Base-by-base conservation (phyloP, 2,113 vertebrate genomes). In the Castor canadensis region DNA sequence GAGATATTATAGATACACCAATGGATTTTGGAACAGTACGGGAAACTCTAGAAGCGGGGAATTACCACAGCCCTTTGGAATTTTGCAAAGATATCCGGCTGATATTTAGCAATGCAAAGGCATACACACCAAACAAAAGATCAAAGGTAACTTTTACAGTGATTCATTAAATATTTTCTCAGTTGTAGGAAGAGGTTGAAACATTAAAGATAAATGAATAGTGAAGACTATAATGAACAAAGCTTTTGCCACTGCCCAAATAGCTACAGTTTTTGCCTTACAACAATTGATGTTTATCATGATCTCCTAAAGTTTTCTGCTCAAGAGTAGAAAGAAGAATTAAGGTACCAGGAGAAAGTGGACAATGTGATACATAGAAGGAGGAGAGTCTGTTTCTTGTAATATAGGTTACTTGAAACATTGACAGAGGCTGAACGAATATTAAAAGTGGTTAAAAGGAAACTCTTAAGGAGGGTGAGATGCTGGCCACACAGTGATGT, bases 61-160 rank as follows among this genome's bases (percentile, higher is more conserved):
- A 98, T 97, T 99, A 99, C 7, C 99, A 99, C 95, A 99, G 99
- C 97, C 99, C 99, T 16, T 96, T 99, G 86, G 99, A 99, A 97
- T 97, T 99, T 91, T 99, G 99, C 98, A 99, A 99, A 99, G 99
- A 99, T 93, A 99, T 99, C 28, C 98, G 99, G 58, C 98, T 99
- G 58, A 99, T 99, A 98, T 99, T 99, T 97, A 99, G 98, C 81
- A 99, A 99, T 92, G 99, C 99, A 89, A 99, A 99, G 99, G 99
- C 99, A 52, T 99, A 99, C 97, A 99, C 99, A 38, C 99, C 99
- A 93, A 99, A 99, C 98, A 99, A 99, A 97, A 99, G 99, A 80
- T 99, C 99, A 83, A 99, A 99, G 99, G 56, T 58, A 58, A 58
- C 26, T 81, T 94, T 96, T 64, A 67, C 79, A 76, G 32, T 94